Conservation (phyloP, 2,113 vertebrate genomes). For the Ctenomys sociabilis region DNA sequence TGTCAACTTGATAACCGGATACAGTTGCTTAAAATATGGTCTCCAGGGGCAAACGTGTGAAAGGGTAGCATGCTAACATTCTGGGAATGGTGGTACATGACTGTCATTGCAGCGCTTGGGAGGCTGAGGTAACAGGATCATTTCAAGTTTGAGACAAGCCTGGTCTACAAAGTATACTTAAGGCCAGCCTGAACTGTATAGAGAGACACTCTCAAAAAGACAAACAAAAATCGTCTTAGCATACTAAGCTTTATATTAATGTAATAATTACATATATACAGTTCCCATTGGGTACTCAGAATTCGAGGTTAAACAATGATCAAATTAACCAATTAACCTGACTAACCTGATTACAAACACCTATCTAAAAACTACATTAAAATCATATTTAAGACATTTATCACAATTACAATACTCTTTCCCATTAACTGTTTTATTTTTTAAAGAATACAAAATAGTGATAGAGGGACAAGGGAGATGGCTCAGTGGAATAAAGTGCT, state of each 20-base stretch:
- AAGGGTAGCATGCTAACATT: not conserved
- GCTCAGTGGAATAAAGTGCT: no score
- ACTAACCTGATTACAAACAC: not conserved
- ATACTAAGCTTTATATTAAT: not conserved
- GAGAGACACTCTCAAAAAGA: no score
- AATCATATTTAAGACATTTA: not conserved
- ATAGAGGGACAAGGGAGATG: no score
- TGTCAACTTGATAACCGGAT: not conserved
- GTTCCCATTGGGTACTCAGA: not conserved
- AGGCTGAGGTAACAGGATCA: no score
- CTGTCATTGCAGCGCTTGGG: no score
- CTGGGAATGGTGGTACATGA: no score
- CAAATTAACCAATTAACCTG: not conserved
- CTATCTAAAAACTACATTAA: not conserved
- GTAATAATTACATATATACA: not conserved
- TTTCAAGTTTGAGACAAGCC: no score
- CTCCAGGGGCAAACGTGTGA: not conserved
- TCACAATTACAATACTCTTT: not conserved
- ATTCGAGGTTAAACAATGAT: not conserved
- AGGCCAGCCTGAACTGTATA: no score
- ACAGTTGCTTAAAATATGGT: not conserved
- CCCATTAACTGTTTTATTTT: no score
- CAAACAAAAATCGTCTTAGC: not conserved
- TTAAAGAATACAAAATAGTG: no score
- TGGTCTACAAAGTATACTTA: no score